These are phyloP conservation scores for Podocnemis expansa DNA, from an alignment of 2,113 vertebrate genomes.

Conservation along the genomic window DNA sequence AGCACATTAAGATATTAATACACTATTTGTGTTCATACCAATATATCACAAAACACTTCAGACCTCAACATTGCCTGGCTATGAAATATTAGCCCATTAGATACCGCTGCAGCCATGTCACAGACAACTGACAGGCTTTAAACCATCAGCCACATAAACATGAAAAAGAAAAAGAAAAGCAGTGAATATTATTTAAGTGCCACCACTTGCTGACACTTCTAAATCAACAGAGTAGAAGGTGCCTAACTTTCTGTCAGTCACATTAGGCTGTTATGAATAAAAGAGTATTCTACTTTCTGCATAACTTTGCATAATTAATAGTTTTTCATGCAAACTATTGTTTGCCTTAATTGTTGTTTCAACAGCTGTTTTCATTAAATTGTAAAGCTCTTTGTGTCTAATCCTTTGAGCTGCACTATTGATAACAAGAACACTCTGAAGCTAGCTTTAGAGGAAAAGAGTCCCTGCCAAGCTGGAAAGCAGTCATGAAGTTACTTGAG, in stretches of 20 bases:
- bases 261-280: slow-evolving; percentile 69
- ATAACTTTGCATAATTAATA: slow-evolving; percentile 84
- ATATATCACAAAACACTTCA: neutral
- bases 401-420: slow-evolving; percentile 82
- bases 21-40: neutral
- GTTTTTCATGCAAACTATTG: slow-evolving; percentile 77
- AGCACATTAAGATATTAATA: neutral
- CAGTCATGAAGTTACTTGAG: slow-evolving; percentile 81
- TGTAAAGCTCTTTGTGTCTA: slow-evolving; percentile 81
- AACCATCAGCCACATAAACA: slow-evolving; percentile 38
- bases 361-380: slow-evolving; percentile 86
- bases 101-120: slow-evolving; percentile 22
- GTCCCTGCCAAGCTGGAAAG: slow-evolving; percentile 80
- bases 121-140: slow-evolving; percentile 35
- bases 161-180: slow-evolving; percentile 35
- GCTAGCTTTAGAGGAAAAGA: slow-evolving; percentile 75
- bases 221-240: slow-evolving; percentile 59
- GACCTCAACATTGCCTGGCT: neutral
- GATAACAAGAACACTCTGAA: slow-evolving; percentile 77
- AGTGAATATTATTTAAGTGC: slow-evolving; percentile 54
- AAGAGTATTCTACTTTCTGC: slow-evolving; percentile 73
- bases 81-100: slow-evolving; percentile 53
- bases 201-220: slow-evolving; percentile 68
- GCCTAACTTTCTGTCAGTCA: slow-evolving; percentile 54
- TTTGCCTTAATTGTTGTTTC: slow-evolving; percentile 83